Evolutionary conservation across 2,888 invertebrate genomes (phyloP).

Genomic region (Clivina fossor): DNA sequence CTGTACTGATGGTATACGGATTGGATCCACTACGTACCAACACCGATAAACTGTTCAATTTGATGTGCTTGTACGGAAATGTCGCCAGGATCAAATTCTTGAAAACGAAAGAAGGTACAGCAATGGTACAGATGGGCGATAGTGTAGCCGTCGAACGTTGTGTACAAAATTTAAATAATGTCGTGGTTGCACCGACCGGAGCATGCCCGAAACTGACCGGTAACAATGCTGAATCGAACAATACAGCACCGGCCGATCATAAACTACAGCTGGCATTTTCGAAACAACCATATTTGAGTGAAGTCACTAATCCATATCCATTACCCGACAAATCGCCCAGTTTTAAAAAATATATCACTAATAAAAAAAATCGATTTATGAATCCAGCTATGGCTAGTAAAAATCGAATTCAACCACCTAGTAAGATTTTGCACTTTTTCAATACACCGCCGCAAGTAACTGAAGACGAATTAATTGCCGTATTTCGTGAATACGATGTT

Average conservation of each 20-base stretch:
- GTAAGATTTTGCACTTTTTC: constrained; percentile 98
- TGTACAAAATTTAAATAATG: constrained; percentile 92
- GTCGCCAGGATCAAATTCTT: constrained; percentile 96
- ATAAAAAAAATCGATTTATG: constrained; percentile 95
- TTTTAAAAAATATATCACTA: constrained; percentile 96
- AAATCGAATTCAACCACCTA: constrained; percentile 96
- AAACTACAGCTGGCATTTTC: constrained; percentile 77
- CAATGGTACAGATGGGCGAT: constrained; percentile 99
- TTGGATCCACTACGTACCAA: constrained; percentile 92
- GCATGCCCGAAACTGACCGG: constrained; percentile 48
- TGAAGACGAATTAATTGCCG: constrained; percentile 86
- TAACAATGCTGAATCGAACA: constrained; percentile 38
- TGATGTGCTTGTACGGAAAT: constrained; percentile 98
- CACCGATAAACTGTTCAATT: constrained; percentile 94
- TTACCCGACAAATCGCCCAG: constrained; percentile 95
- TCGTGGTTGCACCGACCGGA: constrained; percentile 76
- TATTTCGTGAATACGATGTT: constrained; percentile 84
- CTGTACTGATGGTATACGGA: constrained; percentile 98
- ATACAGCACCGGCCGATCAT: constrained; percentile 50
- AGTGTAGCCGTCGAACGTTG: constrained; percentile 91
- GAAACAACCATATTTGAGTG: constrained; percentile 92
- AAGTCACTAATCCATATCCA: constrained; percentile 94
- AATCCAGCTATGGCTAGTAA: constrained; percentile 96
- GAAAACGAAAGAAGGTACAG: constrained; percentile 97
- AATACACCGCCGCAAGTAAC: constrained; percentile 96